Evolutionary conservation across 1,140 invertebrate species (phyloP).

Genomic region (Leguminivora glycinivorella): DNA sequence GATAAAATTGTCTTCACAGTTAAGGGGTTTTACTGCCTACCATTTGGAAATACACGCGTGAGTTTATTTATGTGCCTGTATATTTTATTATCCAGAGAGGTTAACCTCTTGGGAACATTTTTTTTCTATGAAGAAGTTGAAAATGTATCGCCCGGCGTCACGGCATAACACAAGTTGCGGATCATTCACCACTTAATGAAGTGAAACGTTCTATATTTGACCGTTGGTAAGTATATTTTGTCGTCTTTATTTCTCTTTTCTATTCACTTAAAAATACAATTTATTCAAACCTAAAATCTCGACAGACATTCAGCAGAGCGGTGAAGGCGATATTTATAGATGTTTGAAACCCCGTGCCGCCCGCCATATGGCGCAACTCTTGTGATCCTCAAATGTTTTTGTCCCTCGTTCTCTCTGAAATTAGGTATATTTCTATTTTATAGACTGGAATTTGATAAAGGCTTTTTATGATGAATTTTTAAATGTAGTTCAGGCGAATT

Average conservation of each 20-base stretch:
- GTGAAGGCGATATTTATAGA: slow-evolving; percentile 24
- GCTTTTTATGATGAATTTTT: not conserved
- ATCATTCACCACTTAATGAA: no score
- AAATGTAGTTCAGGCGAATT: no score
- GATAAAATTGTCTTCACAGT: no score
- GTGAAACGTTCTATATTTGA: not conserved
- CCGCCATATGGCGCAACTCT: slow-evolving; percentile 5
- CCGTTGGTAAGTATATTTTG: not conserved
- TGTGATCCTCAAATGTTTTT: slow-evolving; percentile 20
- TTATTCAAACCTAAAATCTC: not conserved
- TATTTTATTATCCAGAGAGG: no score
- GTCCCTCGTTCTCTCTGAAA: slow-evolving; percentile 11
- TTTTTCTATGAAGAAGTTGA: no score
- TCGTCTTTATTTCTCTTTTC: not conserved
- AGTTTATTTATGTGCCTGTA: no score
- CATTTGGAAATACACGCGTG: no score
- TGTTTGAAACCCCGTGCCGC: not conserved
- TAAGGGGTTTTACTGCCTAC: no score
- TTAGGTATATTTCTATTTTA: slow-evolving; percentile 26
- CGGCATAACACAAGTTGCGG: no score
- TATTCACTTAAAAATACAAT: not conserved
- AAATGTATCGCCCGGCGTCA: no score
- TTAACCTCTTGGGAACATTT: no score
- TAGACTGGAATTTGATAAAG: not conserved
- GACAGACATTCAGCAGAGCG: not conserved